phyloP scores from a whole-genome alignment of 2,888 invertebrate species.

The Pachydiplax longipennis region DNA sequence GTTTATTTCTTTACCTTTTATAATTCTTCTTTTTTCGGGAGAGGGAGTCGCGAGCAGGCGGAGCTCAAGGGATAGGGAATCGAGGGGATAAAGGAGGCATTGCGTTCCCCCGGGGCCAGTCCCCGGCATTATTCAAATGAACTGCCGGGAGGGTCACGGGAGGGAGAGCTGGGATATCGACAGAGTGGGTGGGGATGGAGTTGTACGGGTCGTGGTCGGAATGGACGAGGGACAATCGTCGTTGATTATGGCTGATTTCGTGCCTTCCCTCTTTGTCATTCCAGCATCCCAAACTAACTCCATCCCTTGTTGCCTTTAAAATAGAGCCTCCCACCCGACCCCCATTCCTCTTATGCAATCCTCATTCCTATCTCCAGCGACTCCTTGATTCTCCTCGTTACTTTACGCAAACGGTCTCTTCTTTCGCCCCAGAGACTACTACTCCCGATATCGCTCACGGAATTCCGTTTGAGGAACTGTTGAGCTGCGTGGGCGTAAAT shows the following conservation, averaged over 20 bases:
- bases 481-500: no score
- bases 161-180: constrained; percentile 22
- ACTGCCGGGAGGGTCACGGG: constrained; percentile 15
- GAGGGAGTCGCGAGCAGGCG: neutral
- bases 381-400: constrained; percentile 15
- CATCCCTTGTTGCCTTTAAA: constrained; percentile 5
- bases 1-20: neutral
- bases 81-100: neutral
- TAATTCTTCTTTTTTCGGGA: neutral
- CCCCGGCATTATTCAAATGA: constrained; percentile 43
- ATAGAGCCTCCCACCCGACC: neutral
- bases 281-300: constrained; percentile 21
- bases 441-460: neutral
- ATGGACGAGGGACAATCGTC: constrained; percentile 46
- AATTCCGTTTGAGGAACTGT: neutral
- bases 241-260: constrained; percentile 46
- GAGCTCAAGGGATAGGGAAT: neutral
- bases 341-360: neutral
- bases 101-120: constrained; percentile 42
- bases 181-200: neutral
- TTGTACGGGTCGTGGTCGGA: constrained; percentile 22
- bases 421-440: neutral
- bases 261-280: constrained; percentile 42
- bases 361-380: neutral
- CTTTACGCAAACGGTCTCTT: neutral